Base-by-base conservation (phyloP, 2,113 vertebrate genomes). In the Piprites chloris region DNA sequence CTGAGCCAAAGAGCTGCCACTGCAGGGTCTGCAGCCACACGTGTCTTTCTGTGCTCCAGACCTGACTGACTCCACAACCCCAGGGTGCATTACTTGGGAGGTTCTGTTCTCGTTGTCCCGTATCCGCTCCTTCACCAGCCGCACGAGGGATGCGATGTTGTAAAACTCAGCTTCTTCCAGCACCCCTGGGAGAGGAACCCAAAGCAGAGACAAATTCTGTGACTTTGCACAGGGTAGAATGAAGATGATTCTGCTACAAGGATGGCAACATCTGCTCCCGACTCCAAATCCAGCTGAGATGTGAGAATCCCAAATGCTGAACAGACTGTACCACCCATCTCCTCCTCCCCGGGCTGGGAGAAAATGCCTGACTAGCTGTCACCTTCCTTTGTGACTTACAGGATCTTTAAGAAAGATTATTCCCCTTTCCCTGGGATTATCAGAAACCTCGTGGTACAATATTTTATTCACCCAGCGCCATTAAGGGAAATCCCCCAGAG, bases 111-210 rank as follows among this genome's bases (percentile, higher is more conserved):
- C 99, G 5, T 99, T 99, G 97, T 99, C 99, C 96, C 99, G 98
- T 97, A 99, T 99, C 95, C 99, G 98, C 93, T 99, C 99, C 95
- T 99, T 99, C 65, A 99, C 99, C 97, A 99, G 97, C 79, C 99
- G 97, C 96, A 99, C 99, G 0, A 99, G 98, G 4, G 99, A 99
- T 0, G 99, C 99, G 4, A 99, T 99, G 95, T 99, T 99, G 97
- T 99, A 99, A 91, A 99, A 99, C 97, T 99, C 99, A 0, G 99
- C 99, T 97, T 99, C 99, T 91, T 99, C 99, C 46, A 99, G 98
- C 50, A 99, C 99, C 32, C 99, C 99, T 99, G 85, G 13, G 83
- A 53, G 35, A 78, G 94, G 65, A 86, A 77, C 20, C 24, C 71
- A 74, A 67, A 74, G 52, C 2, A 77, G 24, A 79, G 30, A 69